Evolutionary conservation across 2,113 vertebrate genomes (phyloP).

Genomic region (Rattus rattus): DNA sequence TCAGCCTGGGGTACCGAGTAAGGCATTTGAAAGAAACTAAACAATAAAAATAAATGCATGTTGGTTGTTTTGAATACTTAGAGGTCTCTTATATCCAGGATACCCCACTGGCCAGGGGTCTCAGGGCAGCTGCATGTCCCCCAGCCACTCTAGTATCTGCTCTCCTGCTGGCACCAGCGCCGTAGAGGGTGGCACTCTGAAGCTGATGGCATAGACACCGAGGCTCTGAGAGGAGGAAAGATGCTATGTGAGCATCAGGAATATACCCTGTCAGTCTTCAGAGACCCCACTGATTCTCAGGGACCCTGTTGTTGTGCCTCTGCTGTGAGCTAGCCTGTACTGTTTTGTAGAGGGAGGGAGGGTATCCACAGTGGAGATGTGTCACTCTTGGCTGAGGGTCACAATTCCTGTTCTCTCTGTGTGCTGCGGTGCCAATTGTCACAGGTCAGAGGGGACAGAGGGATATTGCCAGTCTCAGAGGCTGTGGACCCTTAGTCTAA

Average conservation of each 20-base stretch:
- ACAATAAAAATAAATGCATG: background rate
- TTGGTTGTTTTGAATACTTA: background rate
- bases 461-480: background rate
- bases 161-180: background rate
- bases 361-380: rapidly evolving
- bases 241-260: rapidly evolving
- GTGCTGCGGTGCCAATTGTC: background rate
- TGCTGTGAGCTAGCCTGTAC: background rate
- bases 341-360: background rate
- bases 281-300: too few species aligned
- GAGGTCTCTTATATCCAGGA: background rate
- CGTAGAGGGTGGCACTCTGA: background rate
- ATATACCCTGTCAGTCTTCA: background rate
- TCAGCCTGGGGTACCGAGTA: background rate
- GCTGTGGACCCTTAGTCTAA: background rate
- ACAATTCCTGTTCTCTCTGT: background rate
- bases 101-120: rapidly evolving
- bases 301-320: background rate
- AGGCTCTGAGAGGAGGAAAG: background rate
- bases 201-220: background rate
- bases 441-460: background rate
- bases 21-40: background rate
- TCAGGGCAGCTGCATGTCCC: background rate
- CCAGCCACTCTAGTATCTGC: too few species aligned
- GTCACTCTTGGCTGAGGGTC: too few species aligned